Conservation (phyloP, 2,797 vertebrate species). For the Emys orbicularis region DNA sequence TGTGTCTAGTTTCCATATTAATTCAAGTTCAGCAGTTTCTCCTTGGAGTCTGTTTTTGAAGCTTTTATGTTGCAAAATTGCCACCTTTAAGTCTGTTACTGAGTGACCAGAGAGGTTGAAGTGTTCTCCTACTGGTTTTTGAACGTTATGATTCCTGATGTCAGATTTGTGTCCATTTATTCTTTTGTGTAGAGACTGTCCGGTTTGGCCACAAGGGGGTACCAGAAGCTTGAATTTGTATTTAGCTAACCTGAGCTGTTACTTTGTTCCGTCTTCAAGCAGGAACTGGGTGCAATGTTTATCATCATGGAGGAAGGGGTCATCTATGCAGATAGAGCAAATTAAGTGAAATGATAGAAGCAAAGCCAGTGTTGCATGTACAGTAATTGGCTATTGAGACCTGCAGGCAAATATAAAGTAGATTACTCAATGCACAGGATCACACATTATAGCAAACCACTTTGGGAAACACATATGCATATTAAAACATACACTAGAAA, state of each 20-base stretch:
- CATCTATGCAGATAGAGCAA: not conserved
- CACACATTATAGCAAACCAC: not conserved
- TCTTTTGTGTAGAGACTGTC: no score
- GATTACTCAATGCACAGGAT: not conserved
- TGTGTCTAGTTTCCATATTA: no score
- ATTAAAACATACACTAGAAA: not conserved
- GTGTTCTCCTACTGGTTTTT: no score
- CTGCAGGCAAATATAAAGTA: not conserved
- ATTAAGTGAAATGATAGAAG: not conserved
- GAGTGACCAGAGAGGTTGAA: no score
- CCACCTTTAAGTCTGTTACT: no score
- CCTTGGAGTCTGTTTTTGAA: no score
- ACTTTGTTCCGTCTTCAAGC: not conserved
- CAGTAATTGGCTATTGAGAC: not conserved
- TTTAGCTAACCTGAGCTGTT: not conserved
- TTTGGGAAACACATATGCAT: not conserved
- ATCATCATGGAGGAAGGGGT: not conserved
- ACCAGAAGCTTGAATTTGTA: not conserved
- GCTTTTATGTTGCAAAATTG: no score
- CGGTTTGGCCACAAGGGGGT: conserved; percentile 10
- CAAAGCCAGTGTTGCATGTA: not conserved
- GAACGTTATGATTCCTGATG: no score
- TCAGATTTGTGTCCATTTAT: no score
- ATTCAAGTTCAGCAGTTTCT: no score
- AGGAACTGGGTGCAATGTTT: not conserved